phyloP scores from a whole-genome alignment of 2,888 invertebrate species.

The Lasioglossum marginatum region DNA sequence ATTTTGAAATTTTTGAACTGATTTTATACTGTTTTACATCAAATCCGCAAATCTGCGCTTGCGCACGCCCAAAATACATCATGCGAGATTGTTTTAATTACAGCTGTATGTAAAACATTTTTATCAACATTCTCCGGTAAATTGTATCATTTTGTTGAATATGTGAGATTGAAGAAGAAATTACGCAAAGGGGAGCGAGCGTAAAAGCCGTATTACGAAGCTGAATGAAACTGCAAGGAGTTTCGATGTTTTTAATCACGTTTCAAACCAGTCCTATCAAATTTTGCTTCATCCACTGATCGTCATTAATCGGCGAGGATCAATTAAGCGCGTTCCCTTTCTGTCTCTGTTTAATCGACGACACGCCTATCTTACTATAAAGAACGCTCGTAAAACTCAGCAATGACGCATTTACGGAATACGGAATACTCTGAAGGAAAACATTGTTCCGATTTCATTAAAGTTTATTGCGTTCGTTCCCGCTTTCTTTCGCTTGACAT shows the following conservation, averaged over 20 bases:
- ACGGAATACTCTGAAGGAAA: background rate
- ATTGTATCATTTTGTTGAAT: background rate
- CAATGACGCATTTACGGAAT: background rate
- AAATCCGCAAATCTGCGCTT: no score
- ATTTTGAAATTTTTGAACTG: background rate
- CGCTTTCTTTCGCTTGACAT: background rate
- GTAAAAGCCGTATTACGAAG: background rate
- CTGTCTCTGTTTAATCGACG: conserved; percentile 16
- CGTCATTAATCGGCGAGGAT: conserved; percentile 71
- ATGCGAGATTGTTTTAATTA: background rate
- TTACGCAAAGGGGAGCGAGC: background rate
- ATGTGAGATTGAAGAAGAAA: background rate
- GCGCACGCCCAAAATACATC: no score
- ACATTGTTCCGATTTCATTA: conserved; percentile 22
- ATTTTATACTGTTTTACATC: background rate
- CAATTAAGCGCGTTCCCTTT: conserved; percentile 59
- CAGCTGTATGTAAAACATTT: background rate
- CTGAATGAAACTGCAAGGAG: background rate
- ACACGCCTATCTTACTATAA: conserved; percentile 24
- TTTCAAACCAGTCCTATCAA: conserved; percentile 55
- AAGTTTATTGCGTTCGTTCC: background rate
- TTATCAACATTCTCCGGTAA: no score
- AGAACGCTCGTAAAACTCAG: conserved; percentile 5
- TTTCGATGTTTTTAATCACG: conserved; percentile 15
- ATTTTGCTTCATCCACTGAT: conserved; percentile 49